Evolutionary conservation across 2,888 invertebrate genomes (phyloP).

Genomic region (Nemotelus nigrinus): DNA sequence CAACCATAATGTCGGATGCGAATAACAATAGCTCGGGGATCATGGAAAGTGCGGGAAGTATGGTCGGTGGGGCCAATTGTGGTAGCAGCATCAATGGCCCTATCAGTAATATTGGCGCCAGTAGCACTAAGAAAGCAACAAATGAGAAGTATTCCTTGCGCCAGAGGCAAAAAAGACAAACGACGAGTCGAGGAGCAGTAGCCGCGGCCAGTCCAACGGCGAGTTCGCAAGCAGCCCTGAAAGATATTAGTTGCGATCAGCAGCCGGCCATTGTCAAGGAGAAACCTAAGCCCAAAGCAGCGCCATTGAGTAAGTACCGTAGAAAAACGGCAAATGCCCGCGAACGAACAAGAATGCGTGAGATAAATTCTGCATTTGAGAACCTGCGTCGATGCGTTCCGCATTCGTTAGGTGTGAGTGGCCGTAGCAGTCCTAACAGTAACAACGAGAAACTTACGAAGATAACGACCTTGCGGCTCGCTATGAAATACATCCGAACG

Average conservation of each 20-base stretch:
- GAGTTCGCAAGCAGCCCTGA: conserved; percentile 31
- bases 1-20: conserved; percentile 49
- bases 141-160: conserved; percentile 75
- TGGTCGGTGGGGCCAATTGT: conserved; percentile 49
- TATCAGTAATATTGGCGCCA: conserved; percentile 54
- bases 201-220: conserved; percentile 47
- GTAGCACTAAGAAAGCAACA: conserved; percentile 59
- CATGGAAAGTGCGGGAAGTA: conserved; percentile 18
- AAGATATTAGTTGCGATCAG: conserved; percentile 42
- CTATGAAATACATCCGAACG: conserved; percentile 87
- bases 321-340: conserved; percentile 90
- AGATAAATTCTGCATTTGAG: conserved; percentile 91
- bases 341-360: conserved; percentile 87
- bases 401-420: conserved; percentile 57
- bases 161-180: conserved; percentile 71
- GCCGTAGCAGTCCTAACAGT: conserved; percentile 54
- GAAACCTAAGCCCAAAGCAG: conserved; percentile 72
- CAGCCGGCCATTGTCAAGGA: conserved; percentile 53
- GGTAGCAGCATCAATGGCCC: conserved; percentile 50
- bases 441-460: conserved; percentile 86
- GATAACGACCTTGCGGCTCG: conserved; percentile 86
- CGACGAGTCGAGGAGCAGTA: conserved; percentile 57
- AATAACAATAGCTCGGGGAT: conserved; percentile 51
- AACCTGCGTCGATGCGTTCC: conserved; percentile 82
- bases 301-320: conserved; percentile 86